Conservation (phyloP, 1,140 invertebrate species). For the Penaeus indicus region DNA sequence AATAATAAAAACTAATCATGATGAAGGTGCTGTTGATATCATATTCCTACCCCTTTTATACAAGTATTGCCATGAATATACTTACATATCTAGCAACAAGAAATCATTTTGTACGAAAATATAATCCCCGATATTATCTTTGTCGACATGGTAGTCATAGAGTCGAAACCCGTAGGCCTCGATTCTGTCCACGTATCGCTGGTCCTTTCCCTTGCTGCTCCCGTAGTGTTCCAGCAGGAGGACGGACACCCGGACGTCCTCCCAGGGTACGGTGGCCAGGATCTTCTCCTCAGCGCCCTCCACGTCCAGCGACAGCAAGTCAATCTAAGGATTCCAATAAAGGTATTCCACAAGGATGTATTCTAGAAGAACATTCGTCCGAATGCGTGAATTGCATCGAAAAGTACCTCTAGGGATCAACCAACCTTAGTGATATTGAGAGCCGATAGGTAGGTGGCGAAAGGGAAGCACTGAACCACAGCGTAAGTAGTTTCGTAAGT, state of each 20-base stretch:
- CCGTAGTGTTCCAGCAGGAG: slow-evolving; percentile 52
- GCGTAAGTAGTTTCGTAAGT: slow-evolving; percentile 41
- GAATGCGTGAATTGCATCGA: no score
- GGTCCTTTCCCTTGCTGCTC: slow-evolving; percentile 31
- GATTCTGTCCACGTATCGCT: slow-evolving; percentile 31
- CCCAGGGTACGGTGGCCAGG: slow-evolving; percentile 46
- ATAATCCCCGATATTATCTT: slow-evolving; percentile 56
- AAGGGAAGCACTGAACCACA: slow-evolving; percentile 47
- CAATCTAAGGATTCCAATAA: slow-evolving; percentile 22
- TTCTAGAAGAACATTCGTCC: no score
- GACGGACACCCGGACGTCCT: slow-evolving; percentile 8
- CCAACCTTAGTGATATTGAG: slow-evolving; percentile 49
- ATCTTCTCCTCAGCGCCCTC: slow-evolving; percentile 48
- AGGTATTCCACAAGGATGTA: no score
- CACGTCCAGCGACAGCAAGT: slow-evolving; percentile 49
- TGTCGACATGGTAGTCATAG: slow-evolving; percentile 50
- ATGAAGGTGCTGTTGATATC: no score
- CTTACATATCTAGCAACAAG: not conserved
- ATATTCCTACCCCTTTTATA: not conserved
- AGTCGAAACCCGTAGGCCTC: slow-evolving; percentile 29
- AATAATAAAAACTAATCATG: no score
- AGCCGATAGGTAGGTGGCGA: slow-evolving; percentile 38
- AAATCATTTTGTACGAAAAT: slow-evolving; percentile 51
- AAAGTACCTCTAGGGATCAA: no score
- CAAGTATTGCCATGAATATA: not conserved